Percentiles rank a stretch among this genome's conserved stretches.
Evolutionary conservation across 2,888 invertebrate genomes (phyloP).

Genomic region (Anodontia alba): DNA sequence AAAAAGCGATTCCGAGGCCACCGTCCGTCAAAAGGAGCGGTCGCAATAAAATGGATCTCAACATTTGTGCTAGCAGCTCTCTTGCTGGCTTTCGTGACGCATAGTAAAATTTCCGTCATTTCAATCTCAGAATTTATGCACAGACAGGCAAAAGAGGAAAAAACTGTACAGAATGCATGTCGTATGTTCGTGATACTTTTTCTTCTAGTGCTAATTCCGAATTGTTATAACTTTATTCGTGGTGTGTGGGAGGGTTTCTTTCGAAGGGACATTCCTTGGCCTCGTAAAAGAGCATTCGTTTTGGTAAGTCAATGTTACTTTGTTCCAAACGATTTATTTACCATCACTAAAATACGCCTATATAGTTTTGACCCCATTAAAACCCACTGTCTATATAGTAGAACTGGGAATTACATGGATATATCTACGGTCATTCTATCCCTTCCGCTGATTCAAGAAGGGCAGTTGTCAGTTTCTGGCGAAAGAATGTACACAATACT

Average conservation of each 20-base stretch:
- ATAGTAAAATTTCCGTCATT: conserved; percentile 61
- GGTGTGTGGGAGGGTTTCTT: conserved; percentile 67
- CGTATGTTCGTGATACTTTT: conserved; percentile 59
- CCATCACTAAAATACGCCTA: no score
- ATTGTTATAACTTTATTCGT: conserved; percentile 64
- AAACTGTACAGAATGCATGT: background rate
- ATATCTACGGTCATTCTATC: background rate
- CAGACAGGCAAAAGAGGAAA: background rate
- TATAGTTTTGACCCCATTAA: no score
- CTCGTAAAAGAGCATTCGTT: conserved; percentile 51
- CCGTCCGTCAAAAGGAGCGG: conserved; percentile 50
- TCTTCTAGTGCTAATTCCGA: conserved; percentile 63
- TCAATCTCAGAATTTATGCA: conserved; percentile 52
- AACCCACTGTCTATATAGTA: background rate
- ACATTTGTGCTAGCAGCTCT: conserved; percentile 51
- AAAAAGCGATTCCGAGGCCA: conserved; percentile 23
- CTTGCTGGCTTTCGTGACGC: conserved; percentile 47
- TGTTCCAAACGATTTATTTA: no score
- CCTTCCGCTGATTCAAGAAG: no score
- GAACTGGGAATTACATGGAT: background rate
- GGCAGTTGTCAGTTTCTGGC: no score
- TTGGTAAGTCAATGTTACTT: conserved; percentile 56
- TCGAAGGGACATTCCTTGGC: conserved; percentile 73
- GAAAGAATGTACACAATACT: no score
- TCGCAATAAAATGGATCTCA: conserved; percentile 67